Percentiles rank a stretch among this genome's conserved stretches.
Evolutionary conservation across 2,797 vertebrate species (phyloP).

Genomic region (Xiphophorus birchmanni): DNA sequence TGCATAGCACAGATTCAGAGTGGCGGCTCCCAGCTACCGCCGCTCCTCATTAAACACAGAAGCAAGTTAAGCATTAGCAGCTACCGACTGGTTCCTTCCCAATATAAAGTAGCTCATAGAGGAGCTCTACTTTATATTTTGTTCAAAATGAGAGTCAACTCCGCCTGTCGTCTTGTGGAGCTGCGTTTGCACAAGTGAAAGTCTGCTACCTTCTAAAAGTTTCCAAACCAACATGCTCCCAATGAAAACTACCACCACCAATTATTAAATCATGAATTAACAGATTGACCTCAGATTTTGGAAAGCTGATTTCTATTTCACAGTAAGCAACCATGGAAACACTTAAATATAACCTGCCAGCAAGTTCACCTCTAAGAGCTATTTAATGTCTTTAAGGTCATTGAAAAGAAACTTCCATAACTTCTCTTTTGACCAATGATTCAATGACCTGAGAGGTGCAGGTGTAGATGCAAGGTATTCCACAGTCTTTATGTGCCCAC

Average conservation of each 20-base stretch:
- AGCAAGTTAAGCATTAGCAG: conserved; percentile 48
- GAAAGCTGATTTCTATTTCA: neutral
- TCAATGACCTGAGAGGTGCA: neutral
- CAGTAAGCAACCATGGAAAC: neutral
- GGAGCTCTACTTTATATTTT: conserved; percentile 3
- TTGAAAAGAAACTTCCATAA: neutral
- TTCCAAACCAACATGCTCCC: neutral
- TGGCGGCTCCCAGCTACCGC: conserved; percentile 48
- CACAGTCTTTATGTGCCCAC: neutral
- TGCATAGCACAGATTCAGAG: conserved; percentile 42
- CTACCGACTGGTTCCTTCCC: conserved; percentile 28
- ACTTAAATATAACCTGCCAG: neutral
- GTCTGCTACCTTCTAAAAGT: neutral
- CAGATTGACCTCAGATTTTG: neutral
- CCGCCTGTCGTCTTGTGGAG: conserved; percentile 39
- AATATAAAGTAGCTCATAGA: conserved; percentile 36
- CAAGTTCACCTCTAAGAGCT: neutral
- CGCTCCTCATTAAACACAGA: conserved; percentile 53
- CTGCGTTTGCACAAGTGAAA: conserved; percentile 53
- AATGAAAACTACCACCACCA: neutral
- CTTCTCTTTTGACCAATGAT: neutral
- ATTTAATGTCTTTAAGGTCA: neutral
- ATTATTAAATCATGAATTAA: neutral
- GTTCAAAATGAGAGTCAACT: conserved; percentile 36
- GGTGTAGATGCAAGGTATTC: neutral